These are phyloP conservation scores for Pandemis corylana DNA, from an alignment of 2,888 invertebrate genomes.

Conservation along the genomic window DNA sequence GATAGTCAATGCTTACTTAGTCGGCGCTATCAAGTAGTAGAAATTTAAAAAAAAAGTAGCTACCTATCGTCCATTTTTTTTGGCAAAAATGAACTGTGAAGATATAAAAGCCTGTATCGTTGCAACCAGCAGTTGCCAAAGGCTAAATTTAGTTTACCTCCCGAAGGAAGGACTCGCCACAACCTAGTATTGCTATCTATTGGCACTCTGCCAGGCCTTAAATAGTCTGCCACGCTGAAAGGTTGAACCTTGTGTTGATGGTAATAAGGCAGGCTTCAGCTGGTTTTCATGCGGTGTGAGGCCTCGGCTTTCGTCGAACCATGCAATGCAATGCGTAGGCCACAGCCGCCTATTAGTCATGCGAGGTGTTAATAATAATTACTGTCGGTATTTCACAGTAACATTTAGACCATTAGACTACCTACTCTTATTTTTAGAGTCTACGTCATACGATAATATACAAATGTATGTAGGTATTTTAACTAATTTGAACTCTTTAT, in stretches of 20 bases:
- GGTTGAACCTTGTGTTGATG: slow-evolving; percentile 25
- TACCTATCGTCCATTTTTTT: background rate
- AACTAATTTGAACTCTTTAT: too few species aligned
- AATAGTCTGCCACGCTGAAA: background rate
- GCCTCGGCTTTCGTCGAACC: slow-evolving; percentile 29
- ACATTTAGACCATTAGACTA: background rate
- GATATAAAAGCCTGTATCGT: slow-evolving; percentile 35
- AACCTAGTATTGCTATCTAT: slow-evolving; percentile 40
- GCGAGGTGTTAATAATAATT: slow-evolving; percentile 10
- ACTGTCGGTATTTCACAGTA: slow-evolving; percentile 13
- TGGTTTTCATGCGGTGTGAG: slow-evolving; percentile 3
- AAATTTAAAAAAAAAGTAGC: too few species aligned
- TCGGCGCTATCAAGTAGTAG: too few species aligned
- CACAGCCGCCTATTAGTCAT: slow-evolving; percentile 31
- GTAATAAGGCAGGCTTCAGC: slow-evolving; percentile 21
- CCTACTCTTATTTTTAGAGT: background rate
- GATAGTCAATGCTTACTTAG: too few species aligned
- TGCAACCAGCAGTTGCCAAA: slow-evolving; percentile 34
- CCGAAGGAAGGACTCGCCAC: slow-evolving; percentile 38
- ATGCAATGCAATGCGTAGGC: slow-evolving; percentile 24
- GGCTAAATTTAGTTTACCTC: slow-evolving; percentile 38
- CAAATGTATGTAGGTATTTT: background rate
- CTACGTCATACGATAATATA: background rate
- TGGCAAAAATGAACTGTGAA: slow-evolving; percentile 12
- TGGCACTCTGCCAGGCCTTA: slow-evolving; percentile 30